These are phyloP conservation scores for Corythornis madagascariensis DNA, from an alignment of 2,113 vertebrate species.

Conservation along the genomic window DNA sequence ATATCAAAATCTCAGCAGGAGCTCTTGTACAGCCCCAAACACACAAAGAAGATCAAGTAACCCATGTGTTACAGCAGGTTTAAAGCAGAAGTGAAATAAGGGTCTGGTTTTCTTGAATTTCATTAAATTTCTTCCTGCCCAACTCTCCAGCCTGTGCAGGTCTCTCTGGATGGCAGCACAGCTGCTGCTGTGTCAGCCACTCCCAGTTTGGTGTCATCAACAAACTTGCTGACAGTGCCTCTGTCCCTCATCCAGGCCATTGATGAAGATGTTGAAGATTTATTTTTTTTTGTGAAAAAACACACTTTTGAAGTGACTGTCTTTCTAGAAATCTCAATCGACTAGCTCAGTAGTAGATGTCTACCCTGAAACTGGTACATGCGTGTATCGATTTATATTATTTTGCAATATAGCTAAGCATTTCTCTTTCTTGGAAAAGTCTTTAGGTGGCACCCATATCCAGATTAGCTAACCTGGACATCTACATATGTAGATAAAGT, in stretches of 20 bases:
- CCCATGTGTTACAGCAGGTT: conserved; percentile 40
- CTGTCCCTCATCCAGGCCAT: too few relatives aligned
- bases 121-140: too few relatives aligned
- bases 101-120: not conserved
- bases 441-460: not conserved
- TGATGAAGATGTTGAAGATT: too few relatives aligned
- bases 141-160: too few relatives aligned
- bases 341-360: not conserved
- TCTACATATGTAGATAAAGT: not conserved
- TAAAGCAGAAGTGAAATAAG: conserved; percentile 32
- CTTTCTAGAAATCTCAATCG: not conserved
- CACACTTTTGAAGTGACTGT: not conserved
- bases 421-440: not conserved
- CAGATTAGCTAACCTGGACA: not conserved
- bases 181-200: too few relatives aligned
- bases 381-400: not conserved
- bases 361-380: not conserved
- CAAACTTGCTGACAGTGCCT: too few relatives aligned
- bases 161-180: too few relatives aligned
- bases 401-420: rapidly evolving
- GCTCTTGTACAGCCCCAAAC: conserved; percentile 62
- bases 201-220: too few relatives aligned
- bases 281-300: too few relatives aligned
- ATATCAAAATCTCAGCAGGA: conserved; percentile 73
- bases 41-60: conserved; percentile 57